Percentiles rank a stretch among this genome's conserved stretches.
These are phyloP conservation scores for Cataglyphis altisquamis DNA, from an alignment of 2,888 invertebrate species.

Conservation along the genomic window DNA sequence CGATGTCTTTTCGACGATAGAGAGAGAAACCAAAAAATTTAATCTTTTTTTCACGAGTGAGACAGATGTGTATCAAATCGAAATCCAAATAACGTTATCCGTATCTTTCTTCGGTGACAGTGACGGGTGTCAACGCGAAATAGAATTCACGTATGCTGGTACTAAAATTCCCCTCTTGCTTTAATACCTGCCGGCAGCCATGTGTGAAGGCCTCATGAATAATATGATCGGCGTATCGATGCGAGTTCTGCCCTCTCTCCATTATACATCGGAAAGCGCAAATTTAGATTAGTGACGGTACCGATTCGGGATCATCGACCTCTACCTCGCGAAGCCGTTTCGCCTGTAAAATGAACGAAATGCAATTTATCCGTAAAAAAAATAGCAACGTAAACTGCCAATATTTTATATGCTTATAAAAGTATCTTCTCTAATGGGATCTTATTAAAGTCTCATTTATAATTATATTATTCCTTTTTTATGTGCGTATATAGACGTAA, in stretches of 20 bases:
- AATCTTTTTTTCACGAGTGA: neutral
- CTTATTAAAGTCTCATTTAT: neutral
- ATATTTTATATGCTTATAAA: neutral
- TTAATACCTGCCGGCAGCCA: constrained; percentile 53
- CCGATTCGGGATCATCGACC: neutral
- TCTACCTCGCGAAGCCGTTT: neutral
- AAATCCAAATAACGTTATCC: constrained; percentile 5
- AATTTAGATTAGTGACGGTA: constrained; percentile 21
- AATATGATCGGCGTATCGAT: constrained; percentile 56
- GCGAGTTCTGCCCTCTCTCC: neutral
- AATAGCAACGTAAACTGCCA: neutral
- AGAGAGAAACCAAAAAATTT: neutral
- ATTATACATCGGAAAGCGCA: neutral
- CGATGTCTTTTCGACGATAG: neutral
- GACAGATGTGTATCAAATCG: neutral
- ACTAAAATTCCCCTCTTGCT: constrained; percentile 37
- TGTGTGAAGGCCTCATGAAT: constrained; percentile 60
- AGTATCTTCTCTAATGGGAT: neutral
- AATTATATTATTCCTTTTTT: neutral
- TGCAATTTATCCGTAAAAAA: neutral
- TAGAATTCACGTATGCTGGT: constrained; percentile 51
- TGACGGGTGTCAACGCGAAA: constrained; percentile 55
- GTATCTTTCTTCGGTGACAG: constrained; percentile 32
- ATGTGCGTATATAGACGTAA: neutral
- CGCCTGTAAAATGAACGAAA: neutral